Evolutionary conservation across 2,113 vertebrate genomes (phyloP).

Genomic region (Odocoileus hemionus): DNA sequence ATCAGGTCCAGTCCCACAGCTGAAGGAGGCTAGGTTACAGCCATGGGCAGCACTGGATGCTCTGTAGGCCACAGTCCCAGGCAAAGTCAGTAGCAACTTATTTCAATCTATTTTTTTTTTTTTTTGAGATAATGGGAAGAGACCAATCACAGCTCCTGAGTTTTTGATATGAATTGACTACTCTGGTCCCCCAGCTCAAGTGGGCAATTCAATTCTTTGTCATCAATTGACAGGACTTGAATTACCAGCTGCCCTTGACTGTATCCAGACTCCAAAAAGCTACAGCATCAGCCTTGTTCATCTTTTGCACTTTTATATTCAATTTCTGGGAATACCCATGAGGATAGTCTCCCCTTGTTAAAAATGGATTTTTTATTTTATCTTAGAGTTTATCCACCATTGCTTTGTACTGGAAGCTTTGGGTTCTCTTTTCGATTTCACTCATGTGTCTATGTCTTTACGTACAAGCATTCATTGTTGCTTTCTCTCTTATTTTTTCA

Average conservation of each 20-base stretch:
- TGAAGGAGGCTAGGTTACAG: neutral
- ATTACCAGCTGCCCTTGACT: neutral
- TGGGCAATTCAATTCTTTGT: neutral
- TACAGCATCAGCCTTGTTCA: neutral
- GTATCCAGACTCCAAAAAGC: neutral
- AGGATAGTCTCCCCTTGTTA: neutral
- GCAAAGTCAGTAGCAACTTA: neutral
- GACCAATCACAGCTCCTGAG: neutral
- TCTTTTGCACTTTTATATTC: neutral
- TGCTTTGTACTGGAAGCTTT: neutral
- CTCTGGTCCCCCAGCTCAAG: neutral
- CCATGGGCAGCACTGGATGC: too few species aligned
- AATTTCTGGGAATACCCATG: neutral
- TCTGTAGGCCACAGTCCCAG: neutral
- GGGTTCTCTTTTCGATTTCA: neutral
- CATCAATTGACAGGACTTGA: neutral
- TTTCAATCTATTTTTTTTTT: neutral
- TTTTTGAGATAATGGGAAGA: neutral
- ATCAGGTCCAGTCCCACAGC: neutral
- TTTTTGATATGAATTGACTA: neutral
- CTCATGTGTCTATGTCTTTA: neutral
- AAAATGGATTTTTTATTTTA: neutral
- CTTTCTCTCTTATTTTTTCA: neutral
- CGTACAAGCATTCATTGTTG: neutral
- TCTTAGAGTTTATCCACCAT: neutral